phyloP scores from a whole-genome alignment of 2,113 vertebrate genomes.

The Apaloderma vittatum region DNA sequence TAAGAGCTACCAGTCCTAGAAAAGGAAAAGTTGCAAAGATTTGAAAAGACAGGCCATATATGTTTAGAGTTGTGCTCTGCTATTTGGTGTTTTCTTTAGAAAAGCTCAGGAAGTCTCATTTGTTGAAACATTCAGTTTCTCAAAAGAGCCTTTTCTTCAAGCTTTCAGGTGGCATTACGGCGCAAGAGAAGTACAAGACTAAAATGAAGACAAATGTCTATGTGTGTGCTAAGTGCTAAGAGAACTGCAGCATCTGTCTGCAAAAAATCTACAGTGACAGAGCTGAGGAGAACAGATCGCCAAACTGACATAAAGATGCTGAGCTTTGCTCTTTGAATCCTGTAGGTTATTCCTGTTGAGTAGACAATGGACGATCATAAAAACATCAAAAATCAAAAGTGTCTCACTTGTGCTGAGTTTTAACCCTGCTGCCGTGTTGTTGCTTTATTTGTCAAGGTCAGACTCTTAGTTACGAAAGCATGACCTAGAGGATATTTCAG shows the following conservation, averaged over 20 bases:
- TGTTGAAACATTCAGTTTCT: neutral
- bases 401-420: neutral
- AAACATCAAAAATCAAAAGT: neutral
- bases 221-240: neutral
- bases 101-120: neutral
- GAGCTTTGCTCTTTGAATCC: slow-evolving; percentile 22
- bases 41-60: neutral
- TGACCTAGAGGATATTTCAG: neutral
- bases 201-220: slow-evolving; percentile 1
- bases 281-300: neutral
- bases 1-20: neutral
- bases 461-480: neutral
- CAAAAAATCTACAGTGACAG: neutral
- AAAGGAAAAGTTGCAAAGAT: neutral
- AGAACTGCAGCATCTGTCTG: neutral
- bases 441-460: neutral
- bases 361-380: neutral
- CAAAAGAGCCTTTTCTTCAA: neutral
- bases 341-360: neutral
- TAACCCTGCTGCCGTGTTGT: slow-evolving; percentile 9
- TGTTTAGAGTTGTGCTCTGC: neutral
- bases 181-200: neutral
- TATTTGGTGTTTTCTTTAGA: neutral
- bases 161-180: neutral
- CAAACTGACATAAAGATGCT: neutral